Evolutionary conservation across 2,797 vertebrate species (phyloP).

Genomic region (Eleutherodactylus coqui): DNA sequence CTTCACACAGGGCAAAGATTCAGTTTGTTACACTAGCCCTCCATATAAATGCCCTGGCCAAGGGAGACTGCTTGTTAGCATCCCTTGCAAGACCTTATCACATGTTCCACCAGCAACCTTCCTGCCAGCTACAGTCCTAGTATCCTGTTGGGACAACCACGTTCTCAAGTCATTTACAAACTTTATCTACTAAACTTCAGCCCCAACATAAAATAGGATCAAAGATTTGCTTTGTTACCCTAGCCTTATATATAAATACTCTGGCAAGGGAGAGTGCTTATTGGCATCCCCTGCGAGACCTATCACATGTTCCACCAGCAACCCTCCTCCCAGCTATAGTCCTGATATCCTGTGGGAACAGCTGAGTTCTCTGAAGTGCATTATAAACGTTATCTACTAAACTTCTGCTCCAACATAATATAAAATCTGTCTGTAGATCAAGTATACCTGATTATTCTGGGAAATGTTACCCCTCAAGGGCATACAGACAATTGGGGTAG

Average conservation of each 20-base stretch:
- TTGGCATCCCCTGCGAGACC: too few species aligned
- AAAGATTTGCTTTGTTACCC: too few species aligned
- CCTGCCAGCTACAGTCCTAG: not conserved
- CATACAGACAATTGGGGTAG: not conserved
- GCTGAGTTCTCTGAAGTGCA: too few species aligned
- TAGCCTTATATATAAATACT: too few species aligned
- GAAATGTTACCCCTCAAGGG: not conserved
- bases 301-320: too few species aligned
- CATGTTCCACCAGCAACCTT: not conserved
- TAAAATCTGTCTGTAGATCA: not conserved
- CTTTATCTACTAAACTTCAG: not conserved
- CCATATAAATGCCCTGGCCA: not conserved
- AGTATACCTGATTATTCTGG: not conserved
- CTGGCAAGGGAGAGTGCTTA: too few species aligned
- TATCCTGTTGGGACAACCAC: not conserved
- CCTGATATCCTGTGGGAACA: too few species aligned
- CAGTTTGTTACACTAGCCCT: not conserved
- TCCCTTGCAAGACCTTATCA: too few species aligned
- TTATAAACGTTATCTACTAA: too few species aligned
- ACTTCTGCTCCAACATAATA: not conserved
- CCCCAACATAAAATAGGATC: not conserved
- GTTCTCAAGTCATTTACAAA: not conserved
- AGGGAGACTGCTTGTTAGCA: too few species aligned
- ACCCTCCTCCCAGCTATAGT: too few species aligned
- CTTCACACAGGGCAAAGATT: not conserved